These are phyloP conservation scores for Syritta pipiens DNA, from an alignment of 2,888 invertebrate species.

Conservation along the genomic window DNA sequence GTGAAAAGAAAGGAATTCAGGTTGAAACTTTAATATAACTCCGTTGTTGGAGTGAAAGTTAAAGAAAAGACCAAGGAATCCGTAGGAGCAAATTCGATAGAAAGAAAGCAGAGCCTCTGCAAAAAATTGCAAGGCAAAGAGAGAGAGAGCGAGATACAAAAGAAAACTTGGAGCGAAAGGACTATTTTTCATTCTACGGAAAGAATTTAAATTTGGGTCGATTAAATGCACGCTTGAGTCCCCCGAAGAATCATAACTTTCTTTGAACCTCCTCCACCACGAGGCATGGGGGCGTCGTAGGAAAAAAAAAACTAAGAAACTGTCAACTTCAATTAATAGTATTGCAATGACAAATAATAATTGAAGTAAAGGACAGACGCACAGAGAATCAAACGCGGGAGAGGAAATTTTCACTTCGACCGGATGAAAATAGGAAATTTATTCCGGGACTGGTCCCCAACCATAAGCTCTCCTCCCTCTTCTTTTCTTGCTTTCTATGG, in stretches of 20 bases:
- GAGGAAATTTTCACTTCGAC: background rate
- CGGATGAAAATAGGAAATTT: background rate
- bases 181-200: constrained; percentile 21
- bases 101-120: background rate
- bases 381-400: too few relatives aligned
- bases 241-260: constrained; percentile 36
- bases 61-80: constrained; percentile 15
- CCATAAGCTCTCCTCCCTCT: too few relatives aligned
- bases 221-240: constrained; percentile 43
- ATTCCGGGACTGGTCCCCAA: constrained; percentile 10
- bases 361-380: constrained; percentile 16
- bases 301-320: constrained; percentile 3
- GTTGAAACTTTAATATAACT: constrained; percentile 24
- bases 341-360: constrained; percentile 42
- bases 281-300: background rate
- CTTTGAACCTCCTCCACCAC: too few relatives aligned
- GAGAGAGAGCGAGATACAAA: too few relatives aligned
- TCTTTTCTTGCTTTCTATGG: too few relatives aligned
- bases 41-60: constrained; percentile 12
- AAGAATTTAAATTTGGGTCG: constrained; percentile 44
- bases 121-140: constrained; percentile 34
- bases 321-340: constrained; percentile 44
- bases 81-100: constrained; percentile 2
- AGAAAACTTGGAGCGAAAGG: constrained; percentile 34
- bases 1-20: background rate